These are phyloP conservation scores for Caerostris extrusa DNA, from an alignment of 1,140 invertebrate genomes.

Conservation along the genomic window DNA sequence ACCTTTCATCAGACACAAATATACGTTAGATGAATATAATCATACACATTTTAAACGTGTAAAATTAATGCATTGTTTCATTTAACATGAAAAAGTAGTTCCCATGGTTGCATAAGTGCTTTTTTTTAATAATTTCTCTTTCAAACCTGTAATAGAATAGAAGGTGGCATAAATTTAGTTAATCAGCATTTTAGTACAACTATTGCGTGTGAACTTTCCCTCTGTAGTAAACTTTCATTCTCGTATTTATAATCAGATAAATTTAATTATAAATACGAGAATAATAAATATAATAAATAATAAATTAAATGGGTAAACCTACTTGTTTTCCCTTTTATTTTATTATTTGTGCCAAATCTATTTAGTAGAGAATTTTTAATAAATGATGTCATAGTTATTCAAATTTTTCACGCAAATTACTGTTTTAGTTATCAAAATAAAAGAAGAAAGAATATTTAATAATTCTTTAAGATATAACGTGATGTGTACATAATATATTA, in stretches of 20 bases:
- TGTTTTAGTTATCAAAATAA: too few species aligned
- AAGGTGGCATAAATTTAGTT: not conserved
- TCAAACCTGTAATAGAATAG: not conserved
- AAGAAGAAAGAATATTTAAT: too few species aligned
- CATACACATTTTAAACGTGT: not conserved
- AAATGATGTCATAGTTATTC: too few species aligned
- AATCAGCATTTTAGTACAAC: not conserved
- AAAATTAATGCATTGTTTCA: not conserved
- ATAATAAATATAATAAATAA: too few species aligned
- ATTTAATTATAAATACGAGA: too few species aligned
- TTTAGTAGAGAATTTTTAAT: too few species aligned
- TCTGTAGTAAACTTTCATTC: not conserved
- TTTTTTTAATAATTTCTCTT: not conserved
- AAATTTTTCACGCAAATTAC: too few species aligned
- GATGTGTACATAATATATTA: too few species aligned
- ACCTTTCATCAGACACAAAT: not conserved
- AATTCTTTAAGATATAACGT: too few species aligned
- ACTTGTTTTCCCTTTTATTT: too few species aligned
- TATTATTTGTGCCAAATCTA: too few species aligned
- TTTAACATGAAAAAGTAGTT: not conserved
- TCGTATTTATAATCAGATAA: not conserved
- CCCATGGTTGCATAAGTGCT: not conserved
- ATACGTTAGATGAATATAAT: not conserved
- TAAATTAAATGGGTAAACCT: too few species aligned
- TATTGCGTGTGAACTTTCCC: not conserved